Conservation (phyloP, 1,140 invertebrate species). For the Apis dorsata region DNA sequence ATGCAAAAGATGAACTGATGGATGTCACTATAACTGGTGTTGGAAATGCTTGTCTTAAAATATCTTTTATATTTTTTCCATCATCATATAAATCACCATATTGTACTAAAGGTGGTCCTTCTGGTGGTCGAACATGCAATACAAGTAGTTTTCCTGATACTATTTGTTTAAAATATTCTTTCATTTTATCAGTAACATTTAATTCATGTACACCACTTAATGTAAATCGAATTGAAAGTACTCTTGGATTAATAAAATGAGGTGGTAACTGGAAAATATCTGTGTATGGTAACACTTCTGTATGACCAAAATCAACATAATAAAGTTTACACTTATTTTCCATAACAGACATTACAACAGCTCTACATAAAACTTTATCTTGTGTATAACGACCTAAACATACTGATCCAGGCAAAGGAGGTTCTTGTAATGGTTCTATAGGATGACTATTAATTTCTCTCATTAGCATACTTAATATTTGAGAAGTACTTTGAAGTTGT, state of each 20-base stretch:
- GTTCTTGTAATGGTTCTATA: constrained; percentile 81
- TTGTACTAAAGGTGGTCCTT: constrained; percentile 85
- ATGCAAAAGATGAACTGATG: constrained; percentile 64
- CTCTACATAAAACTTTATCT: constrained; percentile 85
- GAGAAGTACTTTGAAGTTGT: constrained; percentile 82
- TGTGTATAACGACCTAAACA: constrained; percentile 85
- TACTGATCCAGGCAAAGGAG: constrained; percentile 85
- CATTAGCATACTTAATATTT: constrained; percentile 84
- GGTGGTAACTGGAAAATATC: constrained; percentile 87
- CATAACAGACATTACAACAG: constrained; percentile 85
- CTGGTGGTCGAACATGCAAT: constrained; percentile 83
- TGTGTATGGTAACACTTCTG: constrained; percentile 84
- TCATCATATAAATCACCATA: constrained; percentile 85
- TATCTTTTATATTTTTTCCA: constrained; percentile 81
- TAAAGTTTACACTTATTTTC: constrained; percentile 83
- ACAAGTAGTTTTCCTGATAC: constrained; percentile 82
- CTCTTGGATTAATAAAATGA: constrained; percentile 84
- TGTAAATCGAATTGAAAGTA: constrained; percentile 87
- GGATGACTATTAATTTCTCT: constrained; percentile 82
- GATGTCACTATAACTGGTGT: constrained; percentile 38
- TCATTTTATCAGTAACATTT: constrained; percentile 84
- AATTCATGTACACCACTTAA: constrained; percentile 85
- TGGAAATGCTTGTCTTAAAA: constrained; percentile 78
- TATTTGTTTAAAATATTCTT: constrained; percentile 85
- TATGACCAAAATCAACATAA: constrained; percentile 90